Evolutionary conservation across 2,113 vertebrate genomes (phyloP), one percentile per base, ranked within the genome.

Genomic region (Caracal caracal): DNA sequence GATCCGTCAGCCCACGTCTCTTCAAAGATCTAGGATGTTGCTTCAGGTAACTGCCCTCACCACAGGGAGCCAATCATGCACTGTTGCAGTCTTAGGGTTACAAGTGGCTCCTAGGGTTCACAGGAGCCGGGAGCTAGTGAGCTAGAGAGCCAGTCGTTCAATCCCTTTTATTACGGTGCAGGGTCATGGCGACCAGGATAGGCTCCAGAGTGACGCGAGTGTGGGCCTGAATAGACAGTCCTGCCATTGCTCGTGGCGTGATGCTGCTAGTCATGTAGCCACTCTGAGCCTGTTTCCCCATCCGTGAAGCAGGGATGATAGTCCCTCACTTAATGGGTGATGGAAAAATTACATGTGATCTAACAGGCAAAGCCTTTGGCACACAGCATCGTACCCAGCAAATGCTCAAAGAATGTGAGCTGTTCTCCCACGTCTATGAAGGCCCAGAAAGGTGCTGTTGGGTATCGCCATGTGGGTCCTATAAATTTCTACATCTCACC

Each of bases 31-130:
- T 9, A 35, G n/a, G 28, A 6, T 4, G 53, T 61, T 11, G 66
- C 37, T 37, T 71, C 19, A 59, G 84, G 51, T 28, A 40, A 22
- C 73, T n/a, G 68, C 33, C 40, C 63, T 93, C 56, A 40, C 4
- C 37, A 33, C 0, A 24, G 83, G 0, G 8, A 0, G 35, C 10
- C 70, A 51, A n/a, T 5, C 4, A 35, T 2, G 16, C 12, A 26
- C 1, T 8, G 68, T 5, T 28, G n/a, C 5, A 10, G 47, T 33
- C 16, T 30, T 37, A 8, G 9, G 51, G 20, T 22, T 20, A 16
- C 28, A 51, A 56, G n/a, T 5, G 68, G 68, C 37, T 33, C 47
- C 26, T 2, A 16, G 13, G 63, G n/a, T 10, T 59, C 1, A 1
- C 33, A 53, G 76, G 37, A 10, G 15, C 35, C 5, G 20, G 30